Conservation (phyloP, 1,140 invertebrate species). For the Nasonia vitripennis region DNA sequence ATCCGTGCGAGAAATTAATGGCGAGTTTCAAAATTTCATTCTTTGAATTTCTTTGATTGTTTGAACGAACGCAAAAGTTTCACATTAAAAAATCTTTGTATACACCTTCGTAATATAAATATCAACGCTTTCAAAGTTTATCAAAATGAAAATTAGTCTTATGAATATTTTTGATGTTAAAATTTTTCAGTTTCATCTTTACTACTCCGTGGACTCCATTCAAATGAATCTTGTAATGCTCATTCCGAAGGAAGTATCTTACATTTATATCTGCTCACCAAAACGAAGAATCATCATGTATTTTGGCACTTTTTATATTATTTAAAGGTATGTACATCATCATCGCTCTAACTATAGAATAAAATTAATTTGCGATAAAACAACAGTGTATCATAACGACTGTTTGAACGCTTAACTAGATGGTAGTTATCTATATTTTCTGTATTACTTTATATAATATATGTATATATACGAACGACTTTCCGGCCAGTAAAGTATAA, state of each 20-base stretch:
- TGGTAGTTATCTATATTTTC: conserved; percentile 24
- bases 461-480: conserved; percentile 25
- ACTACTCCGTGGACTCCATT: background rate
- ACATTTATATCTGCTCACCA: background rate
- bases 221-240: background rate
- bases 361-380: conserved; percentile 41
- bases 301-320: conserved; percentile 52
- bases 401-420: conserved; percentile 14
- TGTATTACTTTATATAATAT: conserved; percentile 12
- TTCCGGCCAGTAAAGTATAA: background rate
- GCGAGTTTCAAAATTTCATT: background rate
- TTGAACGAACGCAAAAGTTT: background rate
- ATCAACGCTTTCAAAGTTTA: background rate
- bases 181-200: background rate
- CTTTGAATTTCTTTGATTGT: background rate
- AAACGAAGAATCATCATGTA: conserved; percentile 35
- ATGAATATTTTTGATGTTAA: background rate
- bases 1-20: background rate
- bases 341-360: conserved; percentile 21
- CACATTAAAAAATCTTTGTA: background rate
- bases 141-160: conserved; percentile 1
- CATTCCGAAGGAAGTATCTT: background rate
- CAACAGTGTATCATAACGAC: conserved; percentile 18
- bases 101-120: background rate
- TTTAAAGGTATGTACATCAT: conserved; percentile 49